Percentiles rank a stretch among this genome's conserved stretches.
These are phyloP conservation scores for Cisticola juncidis DNA, from an alignment of 2,113 vertebrate genomes.

Conservation along the genomic window DNA sequence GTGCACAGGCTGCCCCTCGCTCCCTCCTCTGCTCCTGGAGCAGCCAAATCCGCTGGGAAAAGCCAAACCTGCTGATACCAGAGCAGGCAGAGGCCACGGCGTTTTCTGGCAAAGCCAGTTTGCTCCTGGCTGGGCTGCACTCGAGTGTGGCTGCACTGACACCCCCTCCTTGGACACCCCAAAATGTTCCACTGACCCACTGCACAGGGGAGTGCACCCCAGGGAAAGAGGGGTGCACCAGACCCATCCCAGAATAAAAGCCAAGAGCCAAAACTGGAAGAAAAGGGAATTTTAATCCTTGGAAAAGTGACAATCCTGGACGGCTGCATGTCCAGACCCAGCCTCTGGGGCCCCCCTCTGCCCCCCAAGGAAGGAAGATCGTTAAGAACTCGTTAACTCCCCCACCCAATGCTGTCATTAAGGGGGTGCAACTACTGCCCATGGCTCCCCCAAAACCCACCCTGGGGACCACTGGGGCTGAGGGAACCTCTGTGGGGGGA, in stretches of 20 bases:
- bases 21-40: background rate
- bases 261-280: background rate
- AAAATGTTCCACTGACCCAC: background rate
- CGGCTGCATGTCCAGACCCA: fast-evolving
- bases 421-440: background rate
- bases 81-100: background rate
- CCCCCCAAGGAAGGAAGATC: background rate
- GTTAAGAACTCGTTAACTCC: background rate
- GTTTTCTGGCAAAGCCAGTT: background rate
- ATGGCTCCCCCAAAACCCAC: background rate
- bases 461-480: fast-evolving
- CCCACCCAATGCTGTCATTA: background rate
- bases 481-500: fast-evolving
- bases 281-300: background rate
- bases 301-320: background rate
- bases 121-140: background rate
- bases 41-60: background rate
- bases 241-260: background rate
- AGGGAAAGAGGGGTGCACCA: too few species aligned
- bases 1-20: background rate
- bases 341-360: fast-evolving
- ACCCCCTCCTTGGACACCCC: background rate
- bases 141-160: background rate
- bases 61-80: fast-evolving
- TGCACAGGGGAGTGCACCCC: background rate